Evolutionary conservation across 37 sponge, comb jelly and placozoan species (phyloP).

Genomic region (Amphimedon queenslandica): DNA sequence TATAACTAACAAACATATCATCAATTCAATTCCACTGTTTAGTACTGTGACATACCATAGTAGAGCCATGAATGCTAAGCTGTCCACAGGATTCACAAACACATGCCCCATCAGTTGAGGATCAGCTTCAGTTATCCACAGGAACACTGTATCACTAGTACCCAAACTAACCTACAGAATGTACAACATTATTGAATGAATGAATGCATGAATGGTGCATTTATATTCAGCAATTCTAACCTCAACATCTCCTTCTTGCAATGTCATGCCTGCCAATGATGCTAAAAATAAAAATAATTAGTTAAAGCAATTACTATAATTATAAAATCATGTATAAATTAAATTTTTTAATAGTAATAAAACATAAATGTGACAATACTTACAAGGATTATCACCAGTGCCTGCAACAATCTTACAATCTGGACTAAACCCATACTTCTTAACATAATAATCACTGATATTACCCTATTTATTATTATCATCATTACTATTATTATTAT

Average conservation of each 20-base stretch:
- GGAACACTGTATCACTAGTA: slow-evolving; percentile 90
- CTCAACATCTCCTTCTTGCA: slow-evolving; percentile 77
- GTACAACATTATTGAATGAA: neutral
- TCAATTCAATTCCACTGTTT: too few relatives aligned
- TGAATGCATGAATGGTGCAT: too few relatives aligned
- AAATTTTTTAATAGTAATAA: neutral
- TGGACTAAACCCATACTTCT: slow-evolving; percentile 70
- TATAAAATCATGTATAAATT: too few relatives aligned
- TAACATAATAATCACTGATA: slow-evolving; percentile 69
- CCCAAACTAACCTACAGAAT: slow-evolving; percentile 71
- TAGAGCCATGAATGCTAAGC: slow-evolving; percentile 77
- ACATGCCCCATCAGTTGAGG: slow-evolving; percentile 92
- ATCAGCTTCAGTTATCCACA: slow-evolving; percentile 74
- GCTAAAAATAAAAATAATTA: slow-evolving; percentile 15
- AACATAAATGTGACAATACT: neutral
- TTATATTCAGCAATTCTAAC: slow-evolving; percentile 21
- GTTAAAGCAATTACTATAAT: too few relatives aligned
- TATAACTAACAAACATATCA: slow-evolving; percentile 51
- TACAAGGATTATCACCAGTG: slow-evolving; percentile 92
- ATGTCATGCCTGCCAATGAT: slow-evolving; percentile 82
- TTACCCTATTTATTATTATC: slow-evolving; percentile 27
- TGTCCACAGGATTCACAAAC: slow-evolving; percentile 88
- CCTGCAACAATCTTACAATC: slow-evolving; percentile 76
- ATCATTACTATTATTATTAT: neutral
- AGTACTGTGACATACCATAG: slow-evolving; percentile 68